These are phyloP conservation scores for Arge pagana DNA, from an alignment of 2,888 invertebrate species.

Conservation along the genomic window DNA sequence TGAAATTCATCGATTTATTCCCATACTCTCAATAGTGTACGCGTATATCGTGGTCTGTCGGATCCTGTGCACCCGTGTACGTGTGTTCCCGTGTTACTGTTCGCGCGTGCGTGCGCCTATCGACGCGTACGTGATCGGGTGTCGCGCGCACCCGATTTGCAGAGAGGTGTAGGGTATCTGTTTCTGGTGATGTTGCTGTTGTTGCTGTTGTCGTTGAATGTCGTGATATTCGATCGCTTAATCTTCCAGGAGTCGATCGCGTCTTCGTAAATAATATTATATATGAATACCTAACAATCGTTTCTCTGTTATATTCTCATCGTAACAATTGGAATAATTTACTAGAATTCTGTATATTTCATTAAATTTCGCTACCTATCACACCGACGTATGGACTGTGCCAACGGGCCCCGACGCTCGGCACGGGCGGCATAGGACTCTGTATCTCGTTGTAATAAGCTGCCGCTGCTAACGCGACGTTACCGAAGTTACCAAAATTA, in stretches of 20 bases:
- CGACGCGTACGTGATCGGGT: too few species aligned
- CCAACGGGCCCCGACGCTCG: slow-evolving; percentile 44
- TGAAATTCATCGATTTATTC: slow-evolving; percentile 25
- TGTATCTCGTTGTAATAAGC: slow-evolving; percentile 39
- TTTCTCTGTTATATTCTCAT: slow-evolving; percentile 1
- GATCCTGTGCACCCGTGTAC: too few species aligned
- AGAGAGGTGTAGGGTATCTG: too few species aligned
- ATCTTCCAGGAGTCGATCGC: slow-evolving; percentile 14
- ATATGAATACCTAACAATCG: too few species aligned
- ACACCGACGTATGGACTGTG: slow-evolving; percentile 53
- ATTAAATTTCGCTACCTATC: slow-evolving; percentile 54
- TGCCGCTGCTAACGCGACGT: slow-evolving; percentile 17
- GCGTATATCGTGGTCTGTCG: too few species aligned
- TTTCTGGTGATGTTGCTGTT: too few species aligned
- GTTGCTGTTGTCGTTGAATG: too few species aligned
- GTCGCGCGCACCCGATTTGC: too few species aligned
- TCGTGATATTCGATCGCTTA: neutral
- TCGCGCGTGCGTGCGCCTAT: too few species aligned
- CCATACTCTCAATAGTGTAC: slow-evolving; percentile 8
- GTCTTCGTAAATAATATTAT: too few species aligned
- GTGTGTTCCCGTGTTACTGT: too few species aligned
- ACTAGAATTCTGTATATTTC: slow-evolving; percentile 1
- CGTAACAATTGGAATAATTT: slow-evolving; percentile 17
- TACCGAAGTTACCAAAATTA: slow-evolving; percentile 12
- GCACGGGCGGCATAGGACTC: slow-evolving; percentile 30